A percentile compares a stretch with the other conserved stretches of the same genome.
These are phyloP conservation scores for Laticauda laticaudata DNA, from an alignment of 2,113 vertebrate species.

Conservation along the genomic window DNA sequence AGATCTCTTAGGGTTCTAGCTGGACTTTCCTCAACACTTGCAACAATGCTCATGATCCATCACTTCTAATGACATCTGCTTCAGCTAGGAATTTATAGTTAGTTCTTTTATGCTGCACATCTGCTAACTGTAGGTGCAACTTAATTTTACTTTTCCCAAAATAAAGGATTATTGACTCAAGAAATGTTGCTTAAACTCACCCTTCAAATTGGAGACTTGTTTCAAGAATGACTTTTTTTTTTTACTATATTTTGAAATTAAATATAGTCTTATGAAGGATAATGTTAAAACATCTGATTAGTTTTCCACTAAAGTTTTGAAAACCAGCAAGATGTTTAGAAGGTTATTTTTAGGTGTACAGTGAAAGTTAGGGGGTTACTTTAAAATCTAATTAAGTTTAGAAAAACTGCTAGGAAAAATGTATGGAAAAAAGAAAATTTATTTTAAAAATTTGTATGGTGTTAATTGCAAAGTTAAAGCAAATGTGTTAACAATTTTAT, in stretches of 20 bases:
- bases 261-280: background rate
- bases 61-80: background rate
- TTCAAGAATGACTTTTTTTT: background rate
- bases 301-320: background rate
- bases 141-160: background rate
- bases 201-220: background rate
- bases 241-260: background rate
- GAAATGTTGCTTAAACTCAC: background rate
- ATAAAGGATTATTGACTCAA: background rate
- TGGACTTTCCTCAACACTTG: background rate
- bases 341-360: background rate
- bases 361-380: background rate
- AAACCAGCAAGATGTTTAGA: background rate
- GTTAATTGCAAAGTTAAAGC: background rate
- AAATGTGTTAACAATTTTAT: background rate
- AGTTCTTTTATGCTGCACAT: background rate
- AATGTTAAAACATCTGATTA: background rate
- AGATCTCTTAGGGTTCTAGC: background rate
- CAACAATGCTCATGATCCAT: background rate
- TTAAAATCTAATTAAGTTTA: background rate
- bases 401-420: background rate
- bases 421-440: background rate
- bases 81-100: background rate
- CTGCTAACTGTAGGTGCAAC: background rate
- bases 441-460: background rate